Conservation (phyloP, 2,797 vertebrate species). For the Falco berigora region DNA sequence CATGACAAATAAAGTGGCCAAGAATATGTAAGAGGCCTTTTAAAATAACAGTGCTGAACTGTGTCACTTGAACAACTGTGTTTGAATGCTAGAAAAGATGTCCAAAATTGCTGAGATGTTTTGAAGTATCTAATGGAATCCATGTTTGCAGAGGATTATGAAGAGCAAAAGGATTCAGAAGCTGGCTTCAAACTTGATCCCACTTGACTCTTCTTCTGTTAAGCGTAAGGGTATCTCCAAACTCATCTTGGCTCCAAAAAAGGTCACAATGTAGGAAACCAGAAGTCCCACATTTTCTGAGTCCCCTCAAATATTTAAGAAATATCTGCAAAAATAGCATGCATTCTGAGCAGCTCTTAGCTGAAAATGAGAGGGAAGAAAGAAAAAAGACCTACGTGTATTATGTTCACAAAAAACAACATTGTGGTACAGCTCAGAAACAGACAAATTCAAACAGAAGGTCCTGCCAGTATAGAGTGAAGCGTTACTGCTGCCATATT, state of each 20-base stretch:
- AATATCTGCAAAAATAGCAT: neutral
- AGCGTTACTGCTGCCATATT: neutral
- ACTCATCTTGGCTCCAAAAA: neutral
- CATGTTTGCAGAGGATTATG: neutral
- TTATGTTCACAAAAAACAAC: neutral
- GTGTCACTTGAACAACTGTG: neutral
- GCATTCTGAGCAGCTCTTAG: neutral
- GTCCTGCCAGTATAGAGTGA: neutral
- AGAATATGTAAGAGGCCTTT: neutral
- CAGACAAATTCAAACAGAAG: neutral
- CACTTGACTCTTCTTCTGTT: neutral
- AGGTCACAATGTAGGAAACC: neutral
- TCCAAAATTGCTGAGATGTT: neutral
- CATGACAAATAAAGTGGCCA: conserved; percentile 21
- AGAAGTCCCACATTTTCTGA: neutral
- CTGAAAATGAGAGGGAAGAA: neutral
- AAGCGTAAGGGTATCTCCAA: neutral
- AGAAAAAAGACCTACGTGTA: neutral
- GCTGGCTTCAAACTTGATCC: neutral
- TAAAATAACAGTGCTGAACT: neutral
- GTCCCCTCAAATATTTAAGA: neutral
- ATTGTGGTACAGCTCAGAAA: neutral
- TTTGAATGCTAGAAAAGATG: neutral
- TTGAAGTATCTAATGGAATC: neutral
- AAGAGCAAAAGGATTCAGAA: neutral